Percentiles rank a stretch among this genome's conserved stretches.
Evolutionary conservation across 1,140 invertebrate species (phyloP).

Genomic region (Apocrypta bakeri): DNA sequence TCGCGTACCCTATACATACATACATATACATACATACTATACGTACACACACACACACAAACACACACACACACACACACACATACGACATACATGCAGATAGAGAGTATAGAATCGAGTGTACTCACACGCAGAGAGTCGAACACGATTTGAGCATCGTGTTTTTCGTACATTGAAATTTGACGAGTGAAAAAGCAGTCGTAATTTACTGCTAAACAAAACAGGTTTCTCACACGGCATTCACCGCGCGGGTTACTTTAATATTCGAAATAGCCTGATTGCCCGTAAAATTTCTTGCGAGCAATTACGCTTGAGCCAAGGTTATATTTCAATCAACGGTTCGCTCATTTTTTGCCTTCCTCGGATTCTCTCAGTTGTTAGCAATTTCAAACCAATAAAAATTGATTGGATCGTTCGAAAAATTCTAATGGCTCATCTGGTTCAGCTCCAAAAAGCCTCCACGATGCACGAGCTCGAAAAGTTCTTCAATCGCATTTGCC

Average conservation of each 20-base stretch:
- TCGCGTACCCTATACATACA: background rate
- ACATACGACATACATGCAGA: background rate
- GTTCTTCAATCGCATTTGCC: background rate
- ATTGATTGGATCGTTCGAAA: background rate
- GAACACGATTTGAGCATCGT: background rate
- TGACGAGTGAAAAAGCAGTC: background rate
- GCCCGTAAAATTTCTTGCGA: constrained; percentile 5
- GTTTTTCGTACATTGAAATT: constrained; percentile 28
- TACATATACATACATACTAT: too few relatives aligned
- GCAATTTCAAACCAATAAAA: background rate
- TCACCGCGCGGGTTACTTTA: background rate
- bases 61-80: too few relatives aligned
- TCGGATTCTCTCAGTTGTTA: constrained; percentile 2
- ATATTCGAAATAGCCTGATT: constrained; percentile 19
- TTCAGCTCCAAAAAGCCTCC: too few relatives aligned
- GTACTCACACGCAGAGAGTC: background rate
- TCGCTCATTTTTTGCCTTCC: background rate
- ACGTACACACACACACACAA: too few relatives aligned
- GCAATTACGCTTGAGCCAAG: constrained; percentile 32
- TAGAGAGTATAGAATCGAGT: too few relatives aligned
- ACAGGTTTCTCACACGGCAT: constrained; percentile 16
- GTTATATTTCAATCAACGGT: constrained; percentile 36
- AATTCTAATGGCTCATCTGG: too few relatives aligned
- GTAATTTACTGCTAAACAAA: constrained; percentile 19
- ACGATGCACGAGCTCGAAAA: background rate